phyloP scores from a whole-genome alignment of 2,888 invertebrate species.

The Macaria liturata region DNA sequence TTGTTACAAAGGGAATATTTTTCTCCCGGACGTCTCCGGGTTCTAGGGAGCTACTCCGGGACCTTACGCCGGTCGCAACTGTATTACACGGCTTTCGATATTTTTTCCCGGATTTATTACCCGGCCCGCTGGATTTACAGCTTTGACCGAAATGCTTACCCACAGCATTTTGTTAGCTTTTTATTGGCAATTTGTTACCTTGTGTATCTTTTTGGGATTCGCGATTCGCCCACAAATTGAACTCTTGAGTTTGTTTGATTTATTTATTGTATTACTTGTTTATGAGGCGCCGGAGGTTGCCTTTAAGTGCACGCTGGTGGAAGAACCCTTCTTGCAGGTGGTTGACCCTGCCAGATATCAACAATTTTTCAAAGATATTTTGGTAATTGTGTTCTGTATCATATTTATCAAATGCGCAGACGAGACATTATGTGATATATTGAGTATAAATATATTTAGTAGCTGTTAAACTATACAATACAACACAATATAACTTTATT shows the following conservation, averaged over 20 bases:
- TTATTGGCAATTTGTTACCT: constrained; percentile 80
- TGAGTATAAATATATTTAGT: too few species aligned
- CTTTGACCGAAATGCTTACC: constrained; percentile 78
- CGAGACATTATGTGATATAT: too few species aligned
- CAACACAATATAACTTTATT: too few species aligned
- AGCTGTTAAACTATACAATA: too few species aligned
- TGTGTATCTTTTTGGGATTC: constrained; percentile 73
- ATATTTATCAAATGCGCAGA: too few species aligned
- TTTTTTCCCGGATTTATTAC: constrained; percentile 73
- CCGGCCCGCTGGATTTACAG: constrained; percentile 71
- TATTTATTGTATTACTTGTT: constrained; percentile 36
- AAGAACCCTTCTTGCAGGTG: neutral
- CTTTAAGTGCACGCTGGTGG: constrained; percentile 4
- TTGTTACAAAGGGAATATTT: too few species aligned
- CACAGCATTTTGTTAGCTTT: constrained; percentile 77
- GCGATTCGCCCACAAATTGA: constrained; percentile 66
- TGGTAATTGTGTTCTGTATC: too few species aligned
- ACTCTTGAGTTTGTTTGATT: constrained; percentile 43
- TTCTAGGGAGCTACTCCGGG: constrained; percentile 19
- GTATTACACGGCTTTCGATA: constrained; percentile 74
- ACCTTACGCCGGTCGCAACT: constrained; percentile 49
- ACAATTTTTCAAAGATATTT: too few species aligned
- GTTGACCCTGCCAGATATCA: too few species aligned
- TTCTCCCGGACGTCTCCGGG: too few species aligned
- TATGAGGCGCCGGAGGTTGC: constrained; percentile 13